A percentile compares a stretch with the other conserved stretches of the same genome.
These are phyloP conservation scores for Anoura caudifer DNA, from an alignment of 2,113 vertebrate genomes.

Conservation along the genomic window DNA sequence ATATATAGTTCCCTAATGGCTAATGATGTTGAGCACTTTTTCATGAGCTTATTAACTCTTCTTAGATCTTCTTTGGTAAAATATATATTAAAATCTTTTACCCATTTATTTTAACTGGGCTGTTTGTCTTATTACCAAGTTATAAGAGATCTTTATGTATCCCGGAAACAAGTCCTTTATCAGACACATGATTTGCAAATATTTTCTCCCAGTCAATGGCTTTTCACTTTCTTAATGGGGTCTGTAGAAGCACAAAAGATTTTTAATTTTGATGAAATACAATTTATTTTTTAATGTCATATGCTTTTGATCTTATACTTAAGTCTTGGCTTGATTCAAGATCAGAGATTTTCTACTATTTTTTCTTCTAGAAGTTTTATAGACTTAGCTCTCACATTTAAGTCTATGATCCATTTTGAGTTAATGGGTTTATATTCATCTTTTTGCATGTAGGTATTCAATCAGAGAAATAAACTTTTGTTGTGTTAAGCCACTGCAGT, in stretches of 20 bases:
- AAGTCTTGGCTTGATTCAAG: background rate
- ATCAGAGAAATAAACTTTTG: background rate
- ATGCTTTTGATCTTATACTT: background rate
- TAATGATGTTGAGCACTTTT: background rate
- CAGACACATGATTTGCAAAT: background rate
- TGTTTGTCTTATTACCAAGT: background rate
- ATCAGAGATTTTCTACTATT: background rate
- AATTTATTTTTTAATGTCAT: background rate
- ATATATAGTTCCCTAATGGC: background rate
- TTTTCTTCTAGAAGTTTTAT: background rate
- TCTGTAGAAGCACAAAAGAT: background rate
- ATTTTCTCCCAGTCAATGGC: background rate
- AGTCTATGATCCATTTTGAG: background rate
- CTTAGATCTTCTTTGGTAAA: background rate
- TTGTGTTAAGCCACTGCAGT: background rate
- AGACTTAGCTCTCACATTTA: conserved; percentile 6
- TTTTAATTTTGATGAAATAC: background rate
- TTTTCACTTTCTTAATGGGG: background rate
- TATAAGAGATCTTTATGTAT: background rate
- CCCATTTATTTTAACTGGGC: background rate
- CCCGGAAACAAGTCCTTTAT: background rate
- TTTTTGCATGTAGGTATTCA: background rate
- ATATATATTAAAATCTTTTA: background rate
- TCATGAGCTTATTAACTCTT: background rate
- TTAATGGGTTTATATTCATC: background rate